These are phyloP conservation scores for Siphlonurus alternatus DNA, from an alignment of 2,888 invertebrate species.

Conservation along the genomic window DNA sequence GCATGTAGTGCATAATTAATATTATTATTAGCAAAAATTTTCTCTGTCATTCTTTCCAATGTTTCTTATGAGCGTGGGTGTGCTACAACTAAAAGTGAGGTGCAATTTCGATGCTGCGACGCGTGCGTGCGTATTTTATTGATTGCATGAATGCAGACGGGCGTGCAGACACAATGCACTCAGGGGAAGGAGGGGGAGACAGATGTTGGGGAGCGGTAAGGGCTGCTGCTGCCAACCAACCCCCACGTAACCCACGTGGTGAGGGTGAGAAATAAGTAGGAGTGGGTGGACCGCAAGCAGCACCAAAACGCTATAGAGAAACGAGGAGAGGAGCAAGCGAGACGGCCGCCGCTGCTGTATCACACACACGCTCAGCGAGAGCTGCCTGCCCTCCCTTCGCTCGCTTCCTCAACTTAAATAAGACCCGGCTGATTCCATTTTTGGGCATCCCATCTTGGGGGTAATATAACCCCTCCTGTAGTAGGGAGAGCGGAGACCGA, in stretches of 20 bases:
- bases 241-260: background rate
- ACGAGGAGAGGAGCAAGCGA: background rate
- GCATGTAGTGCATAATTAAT: no score
- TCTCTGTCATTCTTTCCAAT: no score
- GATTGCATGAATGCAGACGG: background rate
- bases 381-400: constrained; percentile 36
- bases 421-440: constrained; percentile 37
- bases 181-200: background rate
- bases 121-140: no score
- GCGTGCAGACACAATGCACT: background rate
- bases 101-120: no score
- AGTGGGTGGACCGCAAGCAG: no score
- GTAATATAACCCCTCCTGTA: constrained; percentile 34
- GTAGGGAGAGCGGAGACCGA: background rate
- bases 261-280: background rate
- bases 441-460: constrained; percentile 44
- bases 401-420: constrained; percentile 21
- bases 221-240: no score
- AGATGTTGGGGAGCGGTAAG: background rate
- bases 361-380: background rate
- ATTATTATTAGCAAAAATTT: no score
- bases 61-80: no score
- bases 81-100: no score
- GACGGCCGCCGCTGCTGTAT: background rate
- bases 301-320: no score